Percentiles rank a stretch among this genome's conserved stretches.
Conservation (phyloP, 2,888 invertebrate genomes). For the Sminthurides aquaticus region DNA sequence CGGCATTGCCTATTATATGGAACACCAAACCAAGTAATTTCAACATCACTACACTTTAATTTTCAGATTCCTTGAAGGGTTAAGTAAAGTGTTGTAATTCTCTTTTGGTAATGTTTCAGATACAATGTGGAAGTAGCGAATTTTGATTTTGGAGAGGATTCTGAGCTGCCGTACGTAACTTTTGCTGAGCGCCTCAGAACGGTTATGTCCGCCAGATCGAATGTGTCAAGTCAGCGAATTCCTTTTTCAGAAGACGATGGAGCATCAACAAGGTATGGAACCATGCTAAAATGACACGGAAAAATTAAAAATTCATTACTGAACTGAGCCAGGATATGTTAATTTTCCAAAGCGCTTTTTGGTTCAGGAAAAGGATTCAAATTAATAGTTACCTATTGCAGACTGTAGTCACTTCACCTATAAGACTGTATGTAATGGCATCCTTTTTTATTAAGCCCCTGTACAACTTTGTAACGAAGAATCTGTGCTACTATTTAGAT, state of each 20-base stretch:
- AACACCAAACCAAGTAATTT: conserved; percentile 28
- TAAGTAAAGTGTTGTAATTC: conserved; percentile 2
- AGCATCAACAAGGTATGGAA: conserved; percentile 20
- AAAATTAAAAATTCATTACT: background rate
- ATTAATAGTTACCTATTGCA: too few species aligned
- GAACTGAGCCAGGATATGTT: too few species aligned
- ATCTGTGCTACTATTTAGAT: too few species aligned
- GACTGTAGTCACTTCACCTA: too few species aligned
- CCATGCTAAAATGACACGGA: conserved; percentile 3
- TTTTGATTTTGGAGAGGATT: conserved; percentile 77
- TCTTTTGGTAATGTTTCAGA: conserved; percentile 48
- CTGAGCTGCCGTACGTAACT: conserved; percentile 78
- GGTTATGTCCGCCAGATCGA: conserved; percentile 52
- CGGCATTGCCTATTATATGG: conserved; percentile 70
- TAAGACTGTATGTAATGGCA: too few species aligned
- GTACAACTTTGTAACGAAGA: too few species aligned
- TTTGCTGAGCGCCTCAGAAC: conserved; percentile 73
- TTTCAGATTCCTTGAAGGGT: conserved; percentile 2
- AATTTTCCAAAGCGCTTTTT: too few species aligned
- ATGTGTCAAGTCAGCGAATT: conserved; percentile 24
- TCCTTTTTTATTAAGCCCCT: too few species aligned
- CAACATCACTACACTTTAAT: background rate
- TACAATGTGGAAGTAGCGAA: conserved; percentile 80
- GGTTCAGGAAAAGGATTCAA: too few species aligned
- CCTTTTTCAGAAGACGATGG: conserved; percentile 5